Conservation (phyloP, 2,113 vertebrate genomes). For the Solea solea region DNA sequence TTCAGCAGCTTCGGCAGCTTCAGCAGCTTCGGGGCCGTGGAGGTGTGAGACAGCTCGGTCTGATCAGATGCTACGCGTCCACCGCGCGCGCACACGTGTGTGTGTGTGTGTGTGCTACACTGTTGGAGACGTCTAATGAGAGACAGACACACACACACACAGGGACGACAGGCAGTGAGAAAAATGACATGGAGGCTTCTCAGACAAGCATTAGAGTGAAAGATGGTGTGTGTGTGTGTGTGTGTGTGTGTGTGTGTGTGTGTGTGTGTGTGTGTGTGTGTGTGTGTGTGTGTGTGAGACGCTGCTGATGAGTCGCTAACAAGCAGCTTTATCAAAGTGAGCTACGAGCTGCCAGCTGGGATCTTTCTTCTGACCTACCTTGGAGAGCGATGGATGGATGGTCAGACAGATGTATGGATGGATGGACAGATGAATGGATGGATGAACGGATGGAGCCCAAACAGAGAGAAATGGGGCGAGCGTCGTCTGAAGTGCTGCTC, state of each 20-base stretch:
- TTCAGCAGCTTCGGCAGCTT: too few relatives aligned
- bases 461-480: slow-evolving; percentile 45
- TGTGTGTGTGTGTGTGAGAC: slow-evolving; percentile 4
- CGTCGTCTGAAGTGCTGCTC: slow-evolving; percentile 41
- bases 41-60: slow-evolving; percentile 35
- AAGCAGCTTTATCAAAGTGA: slow-evolving; percentile 79
- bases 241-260: slow-evolving; percentile 21
- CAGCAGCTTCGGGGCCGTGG: background rate
- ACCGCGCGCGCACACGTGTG: background rate
- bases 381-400: slow-evolving; percentile 55
- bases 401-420: slow-evolving; percentile 47
- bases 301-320: slow-evolving; percentile 76
- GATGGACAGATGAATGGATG: slow-evolving; percentile 31
- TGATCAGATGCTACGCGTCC: slow-evolving; percentile 23
- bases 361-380: slow-evolving; percentile 80
- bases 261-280: slow-evolving; percentile 14
- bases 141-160: slow-evolving; percentile 13
- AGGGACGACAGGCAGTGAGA: slow-evolving; percentile 11
- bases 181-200: slow-evolving; percentile 57
- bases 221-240: slow-evolving; percentile 20
- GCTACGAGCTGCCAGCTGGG: slow-evolving; percentile 70
- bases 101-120: background rate
- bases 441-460: slow-evolving; percentile 6
- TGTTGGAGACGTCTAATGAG: slow-evolving; percentile 59
- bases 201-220: slow-evolving; percentile 53